A percentile compares a stretch with the other conserved stretches of the same genome.
Conservation (phyloP, 30 jellyfish, hydroid and myxozoan species). For the Chrysaora quinquecirrha region DNA sequence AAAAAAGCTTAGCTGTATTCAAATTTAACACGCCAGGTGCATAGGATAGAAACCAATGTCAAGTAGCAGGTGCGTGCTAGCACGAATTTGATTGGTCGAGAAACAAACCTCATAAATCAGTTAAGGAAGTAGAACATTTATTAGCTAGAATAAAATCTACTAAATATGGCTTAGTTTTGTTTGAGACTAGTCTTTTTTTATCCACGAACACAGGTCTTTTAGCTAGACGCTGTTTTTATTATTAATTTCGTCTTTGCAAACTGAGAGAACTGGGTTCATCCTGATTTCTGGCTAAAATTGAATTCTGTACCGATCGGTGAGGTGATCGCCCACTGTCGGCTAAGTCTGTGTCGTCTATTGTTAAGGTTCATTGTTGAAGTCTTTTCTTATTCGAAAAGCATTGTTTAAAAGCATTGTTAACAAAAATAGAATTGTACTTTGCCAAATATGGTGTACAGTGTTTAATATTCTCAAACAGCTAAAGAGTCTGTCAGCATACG, state of each 20-base stretch:
- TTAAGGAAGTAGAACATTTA: background rate
- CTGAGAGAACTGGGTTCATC: background rate
- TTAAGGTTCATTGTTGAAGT: too few relatives aligned
- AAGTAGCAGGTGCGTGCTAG: background rate
- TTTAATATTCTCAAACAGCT: too few relatives aligned
- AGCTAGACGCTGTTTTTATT: background rate
- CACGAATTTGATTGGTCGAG: background rate
- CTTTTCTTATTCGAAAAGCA: too few relatives aligned
- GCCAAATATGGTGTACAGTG: too few relatives aligned
- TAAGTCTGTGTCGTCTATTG: too few relatives aligned
- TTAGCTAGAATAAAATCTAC: background rate
- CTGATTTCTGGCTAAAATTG: too few relatives aligned
- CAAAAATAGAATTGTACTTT: too few relatives aligned
- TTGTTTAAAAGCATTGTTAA: too few relatives aligned
- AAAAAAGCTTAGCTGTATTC: too few relatives aligned
- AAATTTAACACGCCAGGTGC: background rate
- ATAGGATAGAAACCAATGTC: background rate
- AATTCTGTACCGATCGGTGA: too few relatives aligned
- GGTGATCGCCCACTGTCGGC: too few relatives aligned
- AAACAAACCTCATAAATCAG: background rate
- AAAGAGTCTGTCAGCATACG: too few relatives aligned
- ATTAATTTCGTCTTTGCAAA: background rate
- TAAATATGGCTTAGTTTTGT: background rate
- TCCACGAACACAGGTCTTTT: background rate
- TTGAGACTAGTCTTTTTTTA: background rate